These are phyloP conservation scores for Sinella curviseta DNA, from an alignment of 1,140 invertebrate genomes.

Conservation along the genomic window DNA sequence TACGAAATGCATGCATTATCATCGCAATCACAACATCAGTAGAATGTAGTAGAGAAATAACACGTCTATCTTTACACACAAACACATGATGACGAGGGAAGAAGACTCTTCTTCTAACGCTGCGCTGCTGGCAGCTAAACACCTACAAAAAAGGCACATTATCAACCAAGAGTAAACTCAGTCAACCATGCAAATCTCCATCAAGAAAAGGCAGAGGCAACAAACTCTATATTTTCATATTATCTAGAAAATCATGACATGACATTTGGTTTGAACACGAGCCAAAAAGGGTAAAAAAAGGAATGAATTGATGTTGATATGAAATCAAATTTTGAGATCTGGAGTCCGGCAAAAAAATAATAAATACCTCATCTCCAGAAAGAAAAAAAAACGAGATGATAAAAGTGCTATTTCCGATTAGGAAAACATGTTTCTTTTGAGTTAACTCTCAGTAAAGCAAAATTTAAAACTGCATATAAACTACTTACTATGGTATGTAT, in stretches of 20 bases:
- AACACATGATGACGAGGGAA: too few relatives aligned
- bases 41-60: too few relatives aligned
- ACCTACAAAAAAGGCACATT: slow-evolving; percentile 10
- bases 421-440: neutral
- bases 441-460: too few relatives aligned
- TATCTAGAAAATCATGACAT: neutral
- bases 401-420: slow-evolving; percentile 7
- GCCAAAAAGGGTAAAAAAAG: slow-evolving; percentile 10
- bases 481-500: neutral
- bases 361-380: neutral
- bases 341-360: neutral
- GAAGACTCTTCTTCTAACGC: too few relatives aligned
- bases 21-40: neutral
- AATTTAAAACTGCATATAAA: too few relatives aligned
- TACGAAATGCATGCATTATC: slow-evolving; percentile 3
- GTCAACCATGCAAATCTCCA: slow-evolving; percentile 9
- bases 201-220: neutral
- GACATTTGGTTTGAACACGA: slow-evolving; percentile 14
- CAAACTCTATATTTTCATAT: neutral
- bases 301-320: slow-evolving; percentile 1
- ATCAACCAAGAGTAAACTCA: slow-evolving; percentile 2
- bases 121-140: neutral
- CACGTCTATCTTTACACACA: too few relatives aligned
- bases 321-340: slow-evolving; percentile 15
- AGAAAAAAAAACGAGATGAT: too few relatives aligned